phyloP scores from a whole-genome alignment of 2,797 vertebrate genomes.

The Galaxias olidus region DNA sequence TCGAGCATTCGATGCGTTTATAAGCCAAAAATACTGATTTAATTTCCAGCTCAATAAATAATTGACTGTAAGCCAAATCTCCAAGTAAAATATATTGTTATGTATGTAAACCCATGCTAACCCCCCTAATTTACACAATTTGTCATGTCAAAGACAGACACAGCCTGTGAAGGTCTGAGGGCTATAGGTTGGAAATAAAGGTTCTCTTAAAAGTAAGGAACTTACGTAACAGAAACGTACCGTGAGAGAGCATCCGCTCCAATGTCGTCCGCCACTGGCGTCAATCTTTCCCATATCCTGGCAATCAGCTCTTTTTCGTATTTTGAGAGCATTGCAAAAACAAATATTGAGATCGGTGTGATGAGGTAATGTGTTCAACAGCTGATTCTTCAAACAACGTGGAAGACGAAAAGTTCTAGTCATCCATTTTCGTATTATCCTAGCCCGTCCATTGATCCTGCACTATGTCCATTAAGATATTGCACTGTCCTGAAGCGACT shows the following conservation, averaged over 20 bases:
- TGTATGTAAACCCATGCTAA: no score
- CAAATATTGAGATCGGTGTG: neutral
- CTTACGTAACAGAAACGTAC: conserved; percentile 42
- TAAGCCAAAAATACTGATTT: no score
- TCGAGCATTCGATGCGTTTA: no score
- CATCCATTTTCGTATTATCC: conserved; percentile 36
- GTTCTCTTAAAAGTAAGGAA: neutral
- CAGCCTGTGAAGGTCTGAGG: no score
- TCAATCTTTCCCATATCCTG: conserved; percentile 63
- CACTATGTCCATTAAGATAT: neutral
- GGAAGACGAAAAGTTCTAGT: conserved; percentile 24
- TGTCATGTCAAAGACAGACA: no score
- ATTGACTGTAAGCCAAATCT: no score
- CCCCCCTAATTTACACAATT: no score
- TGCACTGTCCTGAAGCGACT: no score
- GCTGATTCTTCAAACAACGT: neutral
- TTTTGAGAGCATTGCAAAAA: conserved; percentile 68
- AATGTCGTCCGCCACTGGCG: conserved; percentile 69
- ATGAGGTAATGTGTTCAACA: conserved; percentile 15
- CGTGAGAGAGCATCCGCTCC: conserved; percentile 75
- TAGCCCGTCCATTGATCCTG: neutral
- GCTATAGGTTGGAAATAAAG: no score
- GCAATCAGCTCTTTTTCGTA: conserved; percentile 69
- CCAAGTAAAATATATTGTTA: no score
- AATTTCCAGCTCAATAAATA: no score